Evolutionary conservation across 2,797 vertebrate genomes (phyloP), one percentile per base, ranked within the genome.

Genomic region (Cossypha caffra): DNA sequence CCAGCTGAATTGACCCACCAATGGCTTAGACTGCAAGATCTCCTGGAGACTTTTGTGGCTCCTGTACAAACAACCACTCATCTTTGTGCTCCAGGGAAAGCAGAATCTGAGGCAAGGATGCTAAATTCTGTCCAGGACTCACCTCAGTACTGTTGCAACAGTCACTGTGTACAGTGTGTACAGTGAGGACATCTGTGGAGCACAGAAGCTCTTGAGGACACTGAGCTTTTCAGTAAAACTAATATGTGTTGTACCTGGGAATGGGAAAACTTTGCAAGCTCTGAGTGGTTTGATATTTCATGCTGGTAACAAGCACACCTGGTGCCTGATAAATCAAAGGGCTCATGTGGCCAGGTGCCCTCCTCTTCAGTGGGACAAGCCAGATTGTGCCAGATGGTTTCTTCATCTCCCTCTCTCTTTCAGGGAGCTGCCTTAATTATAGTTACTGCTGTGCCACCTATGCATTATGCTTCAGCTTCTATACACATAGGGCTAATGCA

Each of bases 151-250:
- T 67, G 33, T 5, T 48, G 48, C 37, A 73, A 50, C 5, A 35
- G 15, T 57, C 47, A 19, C 23, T 28, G 3, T 3, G 19, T n/a
- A 16, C 0, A 1, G 6, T 28, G 3, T 3, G 19, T n/a, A 16
- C 0, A 1, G 6, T 50, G 9, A 20, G 26, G 45, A 42, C 26
- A 51, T 37, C 28, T 42, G 0, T 6, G 29, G 52, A 80, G 42
- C 21, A 64, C 50, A 58, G 69, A 80, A 21, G 8, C 37, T 79
- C n/a, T 28, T 2, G 3, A 73, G 45, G 43, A 67, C 55, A 18
- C 37, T 7, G 7, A 66, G 25, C 4, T 29, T 33, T 47, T 84
- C 0, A 2, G 35, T 43, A 73, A 76, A 88, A 73, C 4, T 7
- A 15, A 58, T 1, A 1, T 54, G 15, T 28, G 10, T 5, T 48